These are phyloP conservation scores for Helarctos malayanus DNA, from an alignment of 2,797 vertebrate genomes.

Conservation along the genomic window DNA sequence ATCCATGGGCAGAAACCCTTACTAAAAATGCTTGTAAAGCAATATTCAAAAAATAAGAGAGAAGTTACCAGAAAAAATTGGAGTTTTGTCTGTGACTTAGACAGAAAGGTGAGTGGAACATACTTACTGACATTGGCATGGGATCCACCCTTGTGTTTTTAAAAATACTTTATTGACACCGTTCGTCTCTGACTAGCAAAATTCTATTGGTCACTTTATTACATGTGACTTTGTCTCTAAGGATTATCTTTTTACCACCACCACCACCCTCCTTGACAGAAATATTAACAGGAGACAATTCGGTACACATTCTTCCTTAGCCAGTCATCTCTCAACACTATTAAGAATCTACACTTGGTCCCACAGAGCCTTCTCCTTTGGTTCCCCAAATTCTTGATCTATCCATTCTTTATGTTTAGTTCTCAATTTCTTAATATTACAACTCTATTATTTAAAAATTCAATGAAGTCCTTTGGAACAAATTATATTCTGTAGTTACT, in stretches of 20 bases:
- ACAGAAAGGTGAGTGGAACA: background rate
- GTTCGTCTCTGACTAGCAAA: background rate
- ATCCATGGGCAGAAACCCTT: background rate
- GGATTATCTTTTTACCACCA: background rate
- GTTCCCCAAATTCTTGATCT: background rate
- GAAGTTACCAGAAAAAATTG: background rate
- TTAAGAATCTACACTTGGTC: background rate
- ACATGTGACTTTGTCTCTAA: background rate
- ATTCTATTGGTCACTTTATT: background rate
- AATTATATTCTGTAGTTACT: background rate
- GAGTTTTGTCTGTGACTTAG: background rate
- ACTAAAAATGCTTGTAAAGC: background rate
- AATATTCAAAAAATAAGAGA: background rate
- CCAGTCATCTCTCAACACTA: background rate
- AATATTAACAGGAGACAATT: background rate
- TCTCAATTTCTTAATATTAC: background rate
- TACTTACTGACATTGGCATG: background rate
- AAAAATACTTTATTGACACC: conserved; percentile 34
- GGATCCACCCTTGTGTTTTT: background rate
- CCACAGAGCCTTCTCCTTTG: background rate
- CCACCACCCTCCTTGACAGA: background rate
- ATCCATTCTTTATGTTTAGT: background rate
- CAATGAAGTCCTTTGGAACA: background rate
- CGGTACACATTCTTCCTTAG: background rate
- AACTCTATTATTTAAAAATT: conserved; percentile 24